Evolutionary conservation across 1,140 invertebrate species (phyloP).

Genomic region (Drosophila equinoxialis): DNA sequence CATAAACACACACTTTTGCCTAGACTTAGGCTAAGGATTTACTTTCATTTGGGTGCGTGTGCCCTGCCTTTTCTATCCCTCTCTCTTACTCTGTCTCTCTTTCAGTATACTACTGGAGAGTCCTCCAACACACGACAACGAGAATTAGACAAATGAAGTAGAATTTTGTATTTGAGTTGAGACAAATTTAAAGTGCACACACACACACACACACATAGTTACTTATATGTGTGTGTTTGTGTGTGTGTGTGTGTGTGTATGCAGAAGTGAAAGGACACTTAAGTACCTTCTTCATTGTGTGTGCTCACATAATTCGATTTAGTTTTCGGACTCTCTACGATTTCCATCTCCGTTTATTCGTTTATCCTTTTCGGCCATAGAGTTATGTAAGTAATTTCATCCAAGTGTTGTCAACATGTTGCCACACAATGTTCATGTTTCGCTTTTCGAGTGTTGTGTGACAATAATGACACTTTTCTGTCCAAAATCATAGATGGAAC

Average conservation of each 20-base stretch:
- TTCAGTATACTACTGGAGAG: conserved; percentile 47
- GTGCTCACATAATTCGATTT: conserved; percentile 75
- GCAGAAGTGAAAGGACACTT: conserved; percentile 56
- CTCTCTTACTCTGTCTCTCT: conserved; percentile 32
- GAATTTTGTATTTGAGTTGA: conserved; percentile 59
- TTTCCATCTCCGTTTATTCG: conserved; percentile 36
- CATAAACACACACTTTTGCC: conserved; percentile 44
- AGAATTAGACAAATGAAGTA: conserved; percentile 80
- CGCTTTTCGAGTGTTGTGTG: conserved; percentile 25
- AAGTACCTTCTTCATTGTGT: conserved; percentile 64
- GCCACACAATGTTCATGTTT: conserved; percentile 37
- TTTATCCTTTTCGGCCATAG: conserved; percentile 10
- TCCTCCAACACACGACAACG: conserved; percentile 54
- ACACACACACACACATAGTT: conserved; percentile 16
- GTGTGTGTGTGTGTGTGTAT: too few species aligned
- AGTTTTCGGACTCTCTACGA: conserved; percentile 32
- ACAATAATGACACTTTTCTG: conserved; percentile 53
- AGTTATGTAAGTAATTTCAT: conserved; percentile 47
- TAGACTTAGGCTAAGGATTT: conserved; percentile 74
- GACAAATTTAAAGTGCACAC: conserved; percentile 51
- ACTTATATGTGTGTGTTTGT: background rate
- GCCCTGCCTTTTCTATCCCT: conserved; percentile 18
- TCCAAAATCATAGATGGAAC: conserved; percentile 18
- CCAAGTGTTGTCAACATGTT: conserved; percentile 52
- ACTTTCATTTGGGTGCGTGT: conserved; percentile 75